phyloP scores from a whole-genome alignment of 2,113 vertebrate species.

The Petaurus breviceps region DNA sequence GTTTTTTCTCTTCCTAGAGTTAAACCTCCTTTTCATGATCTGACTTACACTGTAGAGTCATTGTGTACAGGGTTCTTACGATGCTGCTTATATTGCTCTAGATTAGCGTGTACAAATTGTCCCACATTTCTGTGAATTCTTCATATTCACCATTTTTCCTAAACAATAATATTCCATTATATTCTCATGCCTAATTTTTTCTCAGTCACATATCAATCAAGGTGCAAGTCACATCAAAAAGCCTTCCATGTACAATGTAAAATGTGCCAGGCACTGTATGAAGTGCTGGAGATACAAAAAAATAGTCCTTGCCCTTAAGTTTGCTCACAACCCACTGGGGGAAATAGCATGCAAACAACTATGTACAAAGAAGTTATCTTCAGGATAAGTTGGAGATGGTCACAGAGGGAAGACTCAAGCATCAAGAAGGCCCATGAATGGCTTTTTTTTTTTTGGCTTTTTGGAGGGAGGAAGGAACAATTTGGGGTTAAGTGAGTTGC shows the following conservation, averaged over 20 bases:
- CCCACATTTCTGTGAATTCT: background rate
- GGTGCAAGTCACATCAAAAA: background rate
- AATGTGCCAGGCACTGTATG: background rate
- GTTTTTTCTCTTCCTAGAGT: background rate
- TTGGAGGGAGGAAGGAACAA: too few species aligned
- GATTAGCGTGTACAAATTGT: background rate
- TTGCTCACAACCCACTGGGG: background rate
- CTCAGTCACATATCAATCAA: background rate
- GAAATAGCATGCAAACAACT: background rate
- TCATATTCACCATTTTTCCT: background rate
- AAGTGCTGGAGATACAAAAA: background rate
- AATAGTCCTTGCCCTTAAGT: background rate
- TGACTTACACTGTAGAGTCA: background rate
- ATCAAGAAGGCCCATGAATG: background rate
- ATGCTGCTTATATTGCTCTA: background rate
- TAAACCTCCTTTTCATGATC: background rate
- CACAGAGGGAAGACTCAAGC: background rate
- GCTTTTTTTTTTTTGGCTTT: background rate
- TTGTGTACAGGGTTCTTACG: background rate
- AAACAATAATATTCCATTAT: background rate
- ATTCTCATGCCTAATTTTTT: background rate
- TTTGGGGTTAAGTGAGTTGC: too few species aligned
- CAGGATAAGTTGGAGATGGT: background rate
- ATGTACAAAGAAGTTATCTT: background rate
- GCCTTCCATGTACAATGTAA: background rate